Evolutionary conservation across 2,888 invertebrate species (phyloP).

Genomic region (Torymus aiolomorphi): DNA sequence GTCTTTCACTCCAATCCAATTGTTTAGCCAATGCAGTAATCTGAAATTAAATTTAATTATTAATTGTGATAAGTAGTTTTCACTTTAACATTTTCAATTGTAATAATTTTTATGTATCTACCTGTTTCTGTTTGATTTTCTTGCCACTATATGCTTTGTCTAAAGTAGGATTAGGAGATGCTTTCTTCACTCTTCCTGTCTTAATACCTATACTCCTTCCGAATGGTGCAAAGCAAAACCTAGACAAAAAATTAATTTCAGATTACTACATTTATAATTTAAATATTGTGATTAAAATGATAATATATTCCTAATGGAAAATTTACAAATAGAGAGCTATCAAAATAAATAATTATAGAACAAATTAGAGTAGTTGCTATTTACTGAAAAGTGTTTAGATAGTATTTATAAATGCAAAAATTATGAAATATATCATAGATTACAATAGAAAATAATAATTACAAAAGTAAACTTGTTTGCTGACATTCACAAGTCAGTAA

Average conservation of each 20-base stretch:
- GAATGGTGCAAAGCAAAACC: slow-evolving; percentile 88
- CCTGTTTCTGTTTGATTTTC: slow-evolving; percentile 88
- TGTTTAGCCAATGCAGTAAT: slow-evolving; percentile 86
- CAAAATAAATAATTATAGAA: too few species aligned
- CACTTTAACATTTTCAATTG: neutral
- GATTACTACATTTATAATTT: too few species aligned
- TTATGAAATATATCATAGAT: too few species aligned
- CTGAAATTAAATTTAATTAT: slow-evolving; percentile 74
- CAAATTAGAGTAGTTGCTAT: too few species aligned
- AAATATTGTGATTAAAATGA: slow-evolving; percentile 1
- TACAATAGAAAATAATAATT: too few species aligned
- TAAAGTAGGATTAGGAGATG: slow-evolving; percentile 83
- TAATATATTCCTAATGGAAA: neutral
- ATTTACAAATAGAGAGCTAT: too few species aligned
- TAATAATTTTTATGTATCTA: slow-evolving; percentile 72
- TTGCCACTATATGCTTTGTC: slow-evolving; percentile 86
- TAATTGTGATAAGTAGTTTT: neutral
- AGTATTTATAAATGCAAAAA: too few species aligned
- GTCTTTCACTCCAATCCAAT: slow-evolving; percentile 88
- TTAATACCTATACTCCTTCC: slow-evolving; percentile 89
- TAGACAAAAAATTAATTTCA: slow-evolving; percentile 68
- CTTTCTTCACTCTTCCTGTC: slow-evolving; percentile 86
- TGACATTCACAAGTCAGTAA: too few species aligned
- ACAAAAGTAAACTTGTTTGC: too few species aligned
- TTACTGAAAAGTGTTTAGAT: too few species aligned